Conservation (phyloP, 1,140 invertebrate genomes). For the Colletes latitarsis region DNA sequence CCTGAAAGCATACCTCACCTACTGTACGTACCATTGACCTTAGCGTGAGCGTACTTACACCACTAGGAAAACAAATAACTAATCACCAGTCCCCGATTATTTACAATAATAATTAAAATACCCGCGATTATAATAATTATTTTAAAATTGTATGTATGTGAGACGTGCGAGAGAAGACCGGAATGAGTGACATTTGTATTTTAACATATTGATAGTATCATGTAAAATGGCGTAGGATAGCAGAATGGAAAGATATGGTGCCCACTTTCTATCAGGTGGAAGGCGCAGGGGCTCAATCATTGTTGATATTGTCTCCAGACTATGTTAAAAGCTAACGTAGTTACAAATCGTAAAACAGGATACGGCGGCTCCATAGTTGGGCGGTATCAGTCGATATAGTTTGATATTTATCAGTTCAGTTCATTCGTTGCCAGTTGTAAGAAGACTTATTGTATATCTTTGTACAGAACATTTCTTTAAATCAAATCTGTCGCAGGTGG, state of each 20-base stretch:
- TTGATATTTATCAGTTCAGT: conserved; percentile 70
- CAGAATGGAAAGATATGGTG: conserved; percentile 64
- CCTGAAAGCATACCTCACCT: conserved; percentile 81
- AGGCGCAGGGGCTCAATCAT: conserved; percentile 74
- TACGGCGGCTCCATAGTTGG: conserved; percentile 39
- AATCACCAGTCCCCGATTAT: conserved; percentile 78
- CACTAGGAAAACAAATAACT: conserved; percentile 80
- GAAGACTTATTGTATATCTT: conserved; percentile 67
- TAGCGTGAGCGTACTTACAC: conserved; percentile 81
- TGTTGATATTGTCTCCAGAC: conserved; percentile 70
- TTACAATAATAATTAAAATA: conserved; percentile 79
- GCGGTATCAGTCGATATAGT: conserved; percentile 47
- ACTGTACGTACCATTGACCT: conserved; percentile 82
- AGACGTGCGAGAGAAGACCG: conserved; percentile 73
- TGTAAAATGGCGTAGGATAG: conserved; percentile 80
- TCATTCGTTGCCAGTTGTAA: conserved; percentile 71
- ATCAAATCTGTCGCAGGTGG: conserved; percentile 61
- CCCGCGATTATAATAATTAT: conserved; percentile 79
- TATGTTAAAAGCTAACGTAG: conserved; percentile 57
- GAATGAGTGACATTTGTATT: conserved; percentile 81
- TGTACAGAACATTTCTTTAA: conserved; percentile 68
- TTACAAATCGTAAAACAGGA: conserved; percentile 55
- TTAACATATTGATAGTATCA: conserved; percentile 82
- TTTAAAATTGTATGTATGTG: conserved; percentile 80
- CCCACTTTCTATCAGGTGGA: conserved; percentile 68